Percentiles rank a stretch among this genome's conserved stretches.
These are phyloP conservation scores for Genyomyrus donnyi DNA, from an alignment of 2,113 vertebrate genomes.

Conservation along the genomic window DNA sequence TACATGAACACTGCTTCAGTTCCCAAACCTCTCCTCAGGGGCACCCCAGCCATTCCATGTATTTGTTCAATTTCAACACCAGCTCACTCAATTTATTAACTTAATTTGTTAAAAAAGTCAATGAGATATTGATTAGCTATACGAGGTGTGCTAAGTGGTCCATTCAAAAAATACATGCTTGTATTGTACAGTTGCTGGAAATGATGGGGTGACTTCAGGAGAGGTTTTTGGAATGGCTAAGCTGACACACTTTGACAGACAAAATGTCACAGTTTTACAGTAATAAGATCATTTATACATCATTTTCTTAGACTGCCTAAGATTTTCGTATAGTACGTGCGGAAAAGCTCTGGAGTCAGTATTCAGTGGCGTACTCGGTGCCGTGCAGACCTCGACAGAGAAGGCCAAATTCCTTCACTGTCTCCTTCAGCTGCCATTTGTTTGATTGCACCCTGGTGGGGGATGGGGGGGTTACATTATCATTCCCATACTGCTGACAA, in stretches of 20 bases:
- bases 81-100: neutral
- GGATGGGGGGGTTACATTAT: neutral
- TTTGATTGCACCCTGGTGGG: constrained; percentile 80
- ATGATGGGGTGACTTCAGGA: neutral
- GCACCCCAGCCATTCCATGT: neutral
- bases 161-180: neutral
- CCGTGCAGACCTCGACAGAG: constrained; percentile 85
- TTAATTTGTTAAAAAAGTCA: neutral
- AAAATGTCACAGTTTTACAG: neutral
- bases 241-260: neutral
- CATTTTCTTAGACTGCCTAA: neutral
- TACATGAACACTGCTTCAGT: neutral
- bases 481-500: neutral
- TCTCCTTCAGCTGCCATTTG: constrained; percentile 83
- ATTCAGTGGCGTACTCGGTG: constrained; percentile 74
- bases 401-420: constrained; percentile 89
- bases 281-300: neutral
- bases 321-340: neutral
- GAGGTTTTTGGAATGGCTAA: neutral
- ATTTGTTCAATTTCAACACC: neutral
- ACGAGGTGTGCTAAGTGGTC: neutral
- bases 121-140: neutral
- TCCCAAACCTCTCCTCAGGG: neutral
- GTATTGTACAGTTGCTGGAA: neutral
- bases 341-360: constrained; percentile 51